phyloP scores from a whole-genome alignment of 2,113 vertebrate genomes.

The Edolisoma coerulescens region DNA sequence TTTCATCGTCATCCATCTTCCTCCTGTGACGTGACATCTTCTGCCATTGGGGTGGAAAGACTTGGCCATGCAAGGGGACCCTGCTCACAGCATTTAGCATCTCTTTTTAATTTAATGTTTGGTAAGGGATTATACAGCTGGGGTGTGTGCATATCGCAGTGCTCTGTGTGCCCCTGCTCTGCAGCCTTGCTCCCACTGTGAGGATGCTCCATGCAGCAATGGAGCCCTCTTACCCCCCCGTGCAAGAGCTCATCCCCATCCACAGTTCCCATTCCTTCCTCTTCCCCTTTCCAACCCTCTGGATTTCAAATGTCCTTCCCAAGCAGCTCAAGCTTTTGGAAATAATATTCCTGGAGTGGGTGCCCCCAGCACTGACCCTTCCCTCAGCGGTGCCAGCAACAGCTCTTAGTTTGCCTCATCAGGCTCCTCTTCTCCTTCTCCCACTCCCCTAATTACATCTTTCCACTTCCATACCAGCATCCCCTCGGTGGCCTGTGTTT shows the following conservation, averaged over 20 bases:
- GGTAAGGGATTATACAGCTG: neutral
- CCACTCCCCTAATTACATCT: neutral
- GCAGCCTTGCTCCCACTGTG: neutral
- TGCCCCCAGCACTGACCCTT: neutral
- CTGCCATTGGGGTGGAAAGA: neutral
- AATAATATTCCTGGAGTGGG: neutral
- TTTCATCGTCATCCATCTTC: neutral
- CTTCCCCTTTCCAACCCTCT: neutral
- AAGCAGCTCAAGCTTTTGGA: neutral
- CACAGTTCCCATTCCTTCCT: neutral
- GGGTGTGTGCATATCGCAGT: neutral
- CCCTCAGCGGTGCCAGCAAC: rapidly evolving
- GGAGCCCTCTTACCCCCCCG: rapidly evolving
- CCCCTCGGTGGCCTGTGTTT: neutral
- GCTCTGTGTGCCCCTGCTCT: neutral
- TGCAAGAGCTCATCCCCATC: neutral
- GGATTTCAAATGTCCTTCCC: neutral
- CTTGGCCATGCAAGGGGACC: neutral
- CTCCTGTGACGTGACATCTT: neutral
- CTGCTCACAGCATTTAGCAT: neutral
- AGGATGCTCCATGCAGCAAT: neutral
- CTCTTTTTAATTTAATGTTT: neutral
- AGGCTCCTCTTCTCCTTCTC: neutral
- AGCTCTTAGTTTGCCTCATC: neutral
- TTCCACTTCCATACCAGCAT: neutral